Evolutionary conservation across 1,140 invertebrate genomes (phyloP), one percentile per base, ranked within the genome.

Genomic region (Drosophila grimshawi): DNA sequence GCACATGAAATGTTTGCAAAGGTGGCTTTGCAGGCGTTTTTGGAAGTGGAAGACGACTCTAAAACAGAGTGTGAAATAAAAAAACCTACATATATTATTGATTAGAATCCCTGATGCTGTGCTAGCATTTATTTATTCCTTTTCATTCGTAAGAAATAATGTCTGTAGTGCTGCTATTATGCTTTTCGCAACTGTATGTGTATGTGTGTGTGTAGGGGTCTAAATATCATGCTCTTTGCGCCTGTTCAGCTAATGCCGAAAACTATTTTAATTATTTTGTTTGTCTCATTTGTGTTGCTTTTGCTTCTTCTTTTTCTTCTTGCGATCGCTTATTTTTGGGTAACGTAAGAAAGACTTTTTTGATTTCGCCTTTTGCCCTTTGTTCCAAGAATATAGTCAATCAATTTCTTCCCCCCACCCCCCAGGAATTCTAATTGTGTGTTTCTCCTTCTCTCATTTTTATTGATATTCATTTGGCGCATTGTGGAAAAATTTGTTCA

Each of bases 221-320:
- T 43, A 57, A 37, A 60, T 67, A 79, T 71, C 66, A 78, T 63
- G 53, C 41, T 65, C 37, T 65, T 43, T 43, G 39, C 7, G 5
- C 35, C 6, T 5, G 2, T 37, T 5, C 5, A 43, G 10, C n/a
- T 68, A 79, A 86, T 77, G 76, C 60, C 60, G 65, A 77, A 82
- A 75, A 19, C 19, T 73, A 81, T 72, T 72, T 82, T 80, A 77
- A 86, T 86, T 82, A 72, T 88, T 80, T 88, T 88, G 80, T 89
- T 88, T 89, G 89, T 68, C 56, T 46, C 10, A 59, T 33, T 41
- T 49, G 27, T 57, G 19, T 19, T 19, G 19, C 19, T 10, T 32
- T 11, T 37, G 39, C 19, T 35, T 4, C 4, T 59, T 48, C 5
- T 32, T 10, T 32, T 29, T 10, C n/a, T 63, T 19, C 2, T 5